Evolutionary conservation across 2,888 invertebrate genomes (phyloP).

Genomic region (Pandemis cinnamomeana): DNA sequence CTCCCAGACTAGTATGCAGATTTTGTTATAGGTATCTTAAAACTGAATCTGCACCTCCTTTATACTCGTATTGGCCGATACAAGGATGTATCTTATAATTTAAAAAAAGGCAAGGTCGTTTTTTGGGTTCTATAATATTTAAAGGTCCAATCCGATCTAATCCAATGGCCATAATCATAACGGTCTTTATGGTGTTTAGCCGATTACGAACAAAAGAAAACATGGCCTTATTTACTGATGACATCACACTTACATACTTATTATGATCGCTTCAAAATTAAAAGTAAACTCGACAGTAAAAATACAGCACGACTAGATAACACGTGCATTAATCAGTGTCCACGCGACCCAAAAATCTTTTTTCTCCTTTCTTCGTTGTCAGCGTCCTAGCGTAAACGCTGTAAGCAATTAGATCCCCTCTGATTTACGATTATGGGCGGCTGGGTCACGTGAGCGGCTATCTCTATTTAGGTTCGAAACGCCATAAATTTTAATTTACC

Average conservation of each 20-base stretch:
- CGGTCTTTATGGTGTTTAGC: no score
- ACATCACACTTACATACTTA: not conserved
- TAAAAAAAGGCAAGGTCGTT: no score
- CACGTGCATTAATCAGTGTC: not conserved
- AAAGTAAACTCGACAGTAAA: not conserved
- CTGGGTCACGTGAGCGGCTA: conserved; percentile 77
- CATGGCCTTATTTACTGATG: no score
- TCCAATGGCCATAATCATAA: no score
- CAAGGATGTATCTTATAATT: no score
- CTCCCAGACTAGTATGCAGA: no score
- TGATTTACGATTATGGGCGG: conserved; percentile 81
- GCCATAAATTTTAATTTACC: conserved; percentile 67
- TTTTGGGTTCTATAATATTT: no score
- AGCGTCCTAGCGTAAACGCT: conserved; percentile 64
- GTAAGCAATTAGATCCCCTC: conserved; percentile 80
- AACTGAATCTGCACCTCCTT: no score
- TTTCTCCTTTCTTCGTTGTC: conserved; percentile 3
- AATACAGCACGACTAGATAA: not conserved
- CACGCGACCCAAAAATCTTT: not conserved
- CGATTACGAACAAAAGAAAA: no score
- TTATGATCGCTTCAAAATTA: not conserved
- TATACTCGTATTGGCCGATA: no score
- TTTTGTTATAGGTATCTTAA: no score
- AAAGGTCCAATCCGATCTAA: no score
- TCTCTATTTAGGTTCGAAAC: conserved; percentile 77